Percentiles rank a stretch among this genome's conserved stretches.
phyloP scores from a whole-genome alignment of 2,888 invertebrate genomes.

The Ochropleura plecta region DNA sequence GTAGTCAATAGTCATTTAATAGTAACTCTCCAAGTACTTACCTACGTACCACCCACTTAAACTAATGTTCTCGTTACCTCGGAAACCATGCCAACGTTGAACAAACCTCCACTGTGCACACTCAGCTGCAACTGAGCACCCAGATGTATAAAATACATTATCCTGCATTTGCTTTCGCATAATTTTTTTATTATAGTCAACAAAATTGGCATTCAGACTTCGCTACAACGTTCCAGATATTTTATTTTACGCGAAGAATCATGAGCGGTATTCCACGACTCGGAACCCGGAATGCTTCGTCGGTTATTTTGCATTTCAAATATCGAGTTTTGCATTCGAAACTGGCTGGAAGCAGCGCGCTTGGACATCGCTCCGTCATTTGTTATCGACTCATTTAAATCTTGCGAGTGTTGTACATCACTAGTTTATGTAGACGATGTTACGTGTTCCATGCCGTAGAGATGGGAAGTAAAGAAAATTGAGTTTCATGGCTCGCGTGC shows the following conservation, averaged over 20 bases:
- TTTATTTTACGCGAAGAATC: constrained; percentile 85
- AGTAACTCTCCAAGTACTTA: not conserved
- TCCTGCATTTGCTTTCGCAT: constrained; percentile 57
- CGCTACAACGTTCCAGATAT: constrained; percentile 78
- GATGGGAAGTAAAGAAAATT: constrained; percentile 35
- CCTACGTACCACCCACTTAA: not conserved
- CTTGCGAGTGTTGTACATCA: constrained; percentile 65
- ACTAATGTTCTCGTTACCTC: not conserved
- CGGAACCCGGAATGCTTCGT: constrained; percentile 73
- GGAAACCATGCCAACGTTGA: not conserved
- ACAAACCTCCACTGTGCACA: constrained; percentile 3
- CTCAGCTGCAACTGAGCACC: constrained; percentile 35
- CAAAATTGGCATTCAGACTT: constrained; percentile 83
- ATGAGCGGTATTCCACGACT: constrained; percentile 76
- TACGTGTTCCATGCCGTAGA: constrained; percentile 15
- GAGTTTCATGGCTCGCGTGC: constrained; percentile 17
- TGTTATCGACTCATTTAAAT: constrained; percentile 74
- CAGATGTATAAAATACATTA: constrained; percentile 54
- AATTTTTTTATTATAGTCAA: constrained; percentile 71
- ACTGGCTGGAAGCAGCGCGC: constrained; percentile 81
- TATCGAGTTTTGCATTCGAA: constrained; percentile 88
- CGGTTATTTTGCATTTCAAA: constrained; percentile 89
- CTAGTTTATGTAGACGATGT: constrained; percentile 40
- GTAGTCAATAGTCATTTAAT: not conserved
- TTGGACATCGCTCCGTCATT: constrained; percentile 77